A percentile compares a stretch with the other conserved stretches of the same genome.
phyloP scores from a whole-genome alignment of 2,888 invertebrate genomes.

The Drosophila acutilabella region DNA sequence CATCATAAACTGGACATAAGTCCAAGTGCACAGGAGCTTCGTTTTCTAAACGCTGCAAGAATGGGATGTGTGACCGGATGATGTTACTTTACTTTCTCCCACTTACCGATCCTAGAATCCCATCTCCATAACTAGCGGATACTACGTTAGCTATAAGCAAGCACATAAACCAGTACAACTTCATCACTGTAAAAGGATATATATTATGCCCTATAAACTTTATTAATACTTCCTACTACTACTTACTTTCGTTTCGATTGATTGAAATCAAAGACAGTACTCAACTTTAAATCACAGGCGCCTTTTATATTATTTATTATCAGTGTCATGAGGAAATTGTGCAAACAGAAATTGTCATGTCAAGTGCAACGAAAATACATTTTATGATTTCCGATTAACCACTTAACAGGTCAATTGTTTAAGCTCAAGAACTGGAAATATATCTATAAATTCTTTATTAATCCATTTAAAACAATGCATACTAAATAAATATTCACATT shows the following conservation, averaged over 20 bases:
- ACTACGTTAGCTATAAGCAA: conserved; percentile 16
- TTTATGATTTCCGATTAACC: background rate
- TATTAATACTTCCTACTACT: background rate
- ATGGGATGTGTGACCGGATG: too few species aligned
- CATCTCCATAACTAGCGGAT: background rate
- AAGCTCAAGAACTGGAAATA: background rate
- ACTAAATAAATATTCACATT: conserved; percentile 2
- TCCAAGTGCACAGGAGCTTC: conserved; percentile 11
- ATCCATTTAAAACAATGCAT: background rate
- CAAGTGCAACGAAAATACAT: conserved; percentile 35
- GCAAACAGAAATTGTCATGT: conserved; percentile 9
- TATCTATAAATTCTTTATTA: background rate
- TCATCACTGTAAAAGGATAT: conserved; percentile 19
- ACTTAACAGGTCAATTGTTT: conserved; percentile 31
- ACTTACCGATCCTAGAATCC: conserved; percentile 33
- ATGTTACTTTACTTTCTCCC: rapidly evolving
- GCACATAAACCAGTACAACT: conserved; percentile 18
- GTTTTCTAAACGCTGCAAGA: background rate
- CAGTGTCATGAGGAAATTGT: conserved; percentile 1
- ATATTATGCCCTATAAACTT: too few species aligned
- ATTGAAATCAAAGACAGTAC: conserved; percentile 12
- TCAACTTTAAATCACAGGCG: background rate
- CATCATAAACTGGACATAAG: conserved; percentile 66
- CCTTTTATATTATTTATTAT: conserved; percentile 51
- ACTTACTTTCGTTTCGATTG: conserved; percentile 30